Evolutionary conservation across 2,113 vertebrate species (phyloP).

Genomic region (Leucoraja erinaceus): DNA sequence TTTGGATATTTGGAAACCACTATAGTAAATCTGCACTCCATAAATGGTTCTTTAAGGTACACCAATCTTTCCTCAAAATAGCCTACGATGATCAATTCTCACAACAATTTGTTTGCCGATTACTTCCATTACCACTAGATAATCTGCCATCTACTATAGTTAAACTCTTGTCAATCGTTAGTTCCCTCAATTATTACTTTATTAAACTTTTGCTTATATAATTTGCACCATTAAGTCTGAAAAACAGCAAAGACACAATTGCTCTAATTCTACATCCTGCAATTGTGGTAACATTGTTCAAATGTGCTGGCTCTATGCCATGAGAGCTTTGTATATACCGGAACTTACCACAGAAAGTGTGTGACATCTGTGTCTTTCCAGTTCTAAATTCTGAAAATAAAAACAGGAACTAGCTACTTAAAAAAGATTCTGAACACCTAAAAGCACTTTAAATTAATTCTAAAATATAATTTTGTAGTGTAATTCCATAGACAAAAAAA

Average conservation of each 20-base stretch:
- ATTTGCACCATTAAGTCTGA: background rate
- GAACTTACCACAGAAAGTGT: constrained; percentile 89
- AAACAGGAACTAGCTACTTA: background rate
- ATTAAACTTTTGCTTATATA: background rate
- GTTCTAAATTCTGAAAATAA: constrained; percentile 84
- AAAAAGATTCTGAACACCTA: background rate
- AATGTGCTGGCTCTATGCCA: background rate
- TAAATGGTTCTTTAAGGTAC: background rate
- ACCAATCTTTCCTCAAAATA: background rate
- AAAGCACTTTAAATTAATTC: background rate
- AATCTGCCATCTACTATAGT: background rate
- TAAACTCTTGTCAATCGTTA: background rate
- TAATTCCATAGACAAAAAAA: background rate
- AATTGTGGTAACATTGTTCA: constrained; percentile 39
- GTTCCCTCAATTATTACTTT: background rate
- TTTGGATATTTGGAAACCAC: background rate
- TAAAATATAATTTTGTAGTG: background rate
- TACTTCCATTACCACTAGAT: background rate
- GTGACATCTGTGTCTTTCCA: constrained; percentile 93
- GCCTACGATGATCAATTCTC: background rate
- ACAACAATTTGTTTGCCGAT: background rate
- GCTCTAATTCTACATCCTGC: background rate
- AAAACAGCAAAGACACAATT: background rate
- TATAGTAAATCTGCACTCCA: background rate
- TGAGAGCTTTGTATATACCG: background rate